Evolutionary conservation across 2,113 vertebrate species (phyloP).

Genomic region (Hoplias malabaricus): DNA sequence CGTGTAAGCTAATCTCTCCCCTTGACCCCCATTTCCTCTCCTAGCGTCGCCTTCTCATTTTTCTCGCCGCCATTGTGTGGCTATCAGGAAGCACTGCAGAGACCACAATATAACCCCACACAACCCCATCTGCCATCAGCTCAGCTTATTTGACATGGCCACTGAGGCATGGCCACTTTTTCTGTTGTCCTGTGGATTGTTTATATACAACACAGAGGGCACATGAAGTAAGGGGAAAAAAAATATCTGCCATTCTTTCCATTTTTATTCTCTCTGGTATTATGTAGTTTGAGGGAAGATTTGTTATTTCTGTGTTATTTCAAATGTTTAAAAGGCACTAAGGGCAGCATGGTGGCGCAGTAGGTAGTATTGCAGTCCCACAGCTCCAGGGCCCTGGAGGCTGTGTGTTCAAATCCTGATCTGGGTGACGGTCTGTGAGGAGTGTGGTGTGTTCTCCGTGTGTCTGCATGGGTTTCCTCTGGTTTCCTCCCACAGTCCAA

Average conservation of each 20-base stretch:
- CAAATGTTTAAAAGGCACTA: neutral
- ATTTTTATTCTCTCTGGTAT: neutral
- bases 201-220: constrained; percentile 9
- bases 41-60: constrained; percentile 35
- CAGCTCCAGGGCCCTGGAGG: too few species aligned
- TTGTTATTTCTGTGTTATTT: too few species aligned
- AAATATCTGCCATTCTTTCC: neutral
- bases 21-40: constrained; percentile 49
- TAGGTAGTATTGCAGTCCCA: too few species aligned
- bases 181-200: constrained; percentile 4
- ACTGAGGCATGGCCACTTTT: constrained; percentile 15
- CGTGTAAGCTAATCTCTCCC: constrained; percentile 57
- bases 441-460: too few species aligned
- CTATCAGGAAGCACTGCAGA: constrained; percentile 56
- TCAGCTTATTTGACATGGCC: constrained; percentile 27
- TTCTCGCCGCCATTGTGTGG: constrained; percentile 58
- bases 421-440: too few species aligned
- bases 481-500: too few species aligned
- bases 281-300: neutral
- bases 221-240: neutral
- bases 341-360: too few species aligned
- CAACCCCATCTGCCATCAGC: constrained; percentile 41
- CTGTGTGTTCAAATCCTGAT: too few species aligned
- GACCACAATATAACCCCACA: constrained; percentile 54
- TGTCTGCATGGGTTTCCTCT: too few species aligned